phyloP scores from a whole-genome alignment of 2,888 invertebrate species.

The Dastarcus helophoroides region DNA sequence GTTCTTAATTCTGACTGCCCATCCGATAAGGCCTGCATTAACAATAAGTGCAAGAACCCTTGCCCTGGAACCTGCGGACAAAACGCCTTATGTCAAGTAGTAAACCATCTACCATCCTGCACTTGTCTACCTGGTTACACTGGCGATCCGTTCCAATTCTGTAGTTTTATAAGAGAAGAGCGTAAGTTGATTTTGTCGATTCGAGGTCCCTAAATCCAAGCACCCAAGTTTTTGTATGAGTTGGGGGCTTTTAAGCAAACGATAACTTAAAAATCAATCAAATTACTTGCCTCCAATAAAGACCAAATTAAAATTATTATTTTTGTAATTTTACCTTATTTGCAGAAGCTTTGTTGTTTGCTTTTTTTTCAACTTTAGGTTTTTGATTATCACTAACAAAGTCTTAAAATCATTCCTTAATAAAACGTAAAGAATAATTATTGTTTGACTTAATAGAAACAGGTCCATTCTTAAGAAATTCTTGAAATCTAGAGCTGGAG shows the following conservation, averaged over 20 bases:
- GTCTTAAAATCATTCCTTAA: too few species aligned
- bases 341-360: too few species aligned
- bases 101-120: conserved; percentile 67
- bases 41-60: conserved; percentile 51
- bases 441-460: too few species aligned
- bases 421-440: too few species aligned
- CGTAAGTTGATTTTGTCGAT: conserved; percentile 20
- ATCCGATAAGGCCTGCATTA: conserved; percentile 54
- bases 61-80: conserved; percentile 65
- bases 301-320: too few species aligned
- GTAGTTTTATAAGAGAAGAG: conserved; percentile 26
- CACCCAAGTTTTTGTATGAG: too few species aligned
- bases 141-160: conserved; percentile 64
- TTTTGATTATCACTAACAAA: too few species aligned
- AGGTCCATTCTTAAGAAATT: conserved; percentile 3
- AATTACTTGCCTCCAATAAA: conserved; percentile 2
- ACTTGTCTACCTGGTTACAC: conserved; percentile 52
- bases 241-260: conserved; percentile 2
- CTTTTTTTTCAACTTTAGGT: too few species aligned
- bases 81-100: conserved; percentile 61
- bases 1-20: conserved; percentile 53
- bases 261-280: not conserved
- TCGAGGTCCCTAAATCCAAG: conserved; percentile 10
- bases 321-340: too few species aligned
- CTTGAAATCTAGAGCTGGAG: conserved; percentile 10